Base-by-base conservation (phyloP, 2,113 vertebrate genomes). In the Bothrops jararaca region DNA sequence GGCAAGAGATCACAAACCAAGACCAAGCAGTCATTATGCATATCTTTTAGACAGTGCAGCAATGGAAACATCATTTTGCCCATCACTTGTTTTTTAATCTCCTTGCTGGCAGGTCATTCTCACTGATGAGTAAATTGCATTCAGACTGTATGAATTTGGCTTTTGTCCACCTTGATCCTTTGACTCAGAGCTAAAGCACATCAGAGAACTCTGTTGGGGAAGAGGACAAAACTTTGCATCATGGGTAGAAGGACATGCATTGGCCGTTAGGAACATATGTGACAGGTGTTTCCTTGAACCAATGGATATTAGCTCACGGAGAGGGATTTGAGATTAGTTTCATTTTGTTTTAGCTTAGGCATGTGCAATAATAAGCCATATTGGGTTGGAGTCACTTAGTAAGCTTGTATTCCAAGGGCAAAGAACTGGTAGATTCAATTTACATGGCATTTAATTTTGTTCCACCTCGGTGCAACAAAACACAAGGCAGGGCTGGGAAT, bases 1-100 rank as follows among this genome's bases (percentile, higher is more conserved):
- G 98, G 98, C 97, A 97, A 95, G 91, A 96, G 95, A 97, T 97
- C 97, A 97, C 93, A 97, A 96, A 94, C 94, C 94, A 93, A 93
- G 94, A 64, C 95, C 95, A 97, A 97, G 95, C 96, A 95, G 89
- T 95, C 96, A 96, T 94, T 94, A 93, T 95, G 93, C 93, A 93
- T 95, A 95, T 95, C 97, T 95, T 92, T 92, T 96, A 96, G 94
- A 74, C 94, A 90, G 93, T 24, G 92, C 93, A 97, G 94, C 96
- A 96, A 96, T 86, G 94, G 94, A 95, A 96, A 95, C 94, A 95
- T 93, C 86, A 86, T 95, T 92, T 86, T 0, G 15, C 92, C 96
- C 54, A 92, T 95, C 91, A 18, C 0, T 96, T 92, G 86, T 95
- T 89, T 91, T 89, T 86, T 89, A 93, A 93, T 29, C 56, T 94